phyloP scores from a whole-genome alignment of 2,113 vertebrate species.

The Sebastes schlegelii region DNA sequence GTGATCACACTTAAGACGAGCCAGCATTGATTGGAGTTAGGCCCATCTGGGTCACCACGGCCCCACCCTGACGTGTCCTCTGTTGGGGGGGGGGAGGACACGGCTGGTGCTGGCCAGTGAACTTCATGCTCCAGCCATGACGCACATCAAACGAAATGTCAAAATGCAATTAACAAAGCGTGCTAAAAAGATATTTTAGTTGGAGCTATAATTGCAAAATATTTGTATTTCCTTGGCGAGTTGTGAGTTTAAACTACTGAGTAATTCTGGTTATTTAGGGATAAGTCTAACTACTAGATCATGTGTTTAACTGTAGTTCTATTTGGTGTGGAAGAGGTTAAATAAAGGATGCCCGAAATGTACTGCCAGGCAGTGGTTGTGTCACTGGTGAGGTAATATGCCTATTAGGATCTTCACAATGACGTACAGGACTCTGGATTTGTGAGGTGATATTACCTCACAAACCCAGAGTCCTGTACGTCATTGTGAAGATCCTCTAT shows the following conservation, averaged over 20 bases:
- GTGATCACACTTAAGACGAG: conserved; percentile 72
- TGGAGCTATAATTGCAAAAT: background rate
- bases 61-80: conserved; percentile 62
- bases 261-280: background rate
- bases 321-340: background rate
- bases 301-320: background rate
- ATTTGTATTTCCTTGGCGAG: background rate
- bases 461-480: background rate
- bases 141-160: conserved; percentile 6
- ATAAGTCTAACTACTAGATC: background rate
- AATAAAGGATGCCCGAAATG: background rate
- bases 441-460: too few species aligned
- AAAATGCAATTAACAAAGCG: conserved; percentile 17
- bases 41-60: conserved; percentile 57
- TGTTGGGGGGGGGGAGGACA: conserved; percentile 53
- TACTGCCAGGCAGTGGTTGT: background rate
- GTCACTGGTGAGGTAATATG: background rate
- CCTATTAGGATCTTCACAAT: too few species aligned
- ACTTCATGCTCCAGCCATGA: conserved; percentile 54
- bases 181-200: conserved; percentile 6
- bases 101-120: conserved; percentile 43
- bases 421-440: too few species aligned
- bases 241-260: background rate
- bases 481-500: background rate
- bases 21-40: conserved; percentile 74